A percentile compares a stretch with the other conserved stretches of the same genome.
phyloP scores from a whole-genome alignment of 2,888 invertebrate species.

The Leptopilina myrica region DNA sequence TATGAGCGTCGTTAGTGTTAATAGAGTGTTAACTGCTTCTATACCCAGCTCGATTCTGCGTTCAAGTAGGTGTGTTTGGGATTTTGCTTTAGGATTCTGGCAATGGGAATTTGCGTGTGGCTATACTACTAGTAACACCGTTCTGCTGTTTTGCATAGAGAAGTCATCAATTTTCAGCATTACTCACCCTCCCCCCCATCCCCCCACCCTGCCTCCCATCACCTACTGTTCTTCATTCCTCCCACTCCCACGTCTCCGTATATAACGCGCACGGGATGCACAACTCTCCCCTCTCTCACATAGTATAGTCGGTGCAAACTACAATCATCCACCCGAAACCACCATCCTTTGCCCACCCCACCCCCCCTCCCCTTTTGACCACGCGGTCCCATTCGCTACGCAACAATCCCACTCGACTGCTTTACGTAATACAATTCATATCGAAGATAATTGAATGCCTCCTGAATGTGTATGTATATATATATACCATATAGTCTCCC shows the following conservation, averaged over 20 bases:
- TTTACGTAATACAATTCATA: constrained; percentile 65
- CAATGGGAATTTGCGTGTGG: constrained; percentile 64
- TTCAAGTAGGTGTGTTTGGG: constrained; percentile 55
- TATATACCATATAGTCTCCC: constrained; percentile 30
- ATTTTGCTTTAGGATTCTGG: constrained; percentile 53
- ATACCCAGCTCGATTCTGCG: constrained; percentile 74
- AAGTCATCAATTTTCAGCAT: constrained; percentile 73
- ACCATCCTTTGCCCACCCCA: too few relatives aligned
- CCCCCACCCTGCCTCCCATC: constrained; percentile 38
- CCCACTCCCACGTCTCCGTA: too few relatives aligned
- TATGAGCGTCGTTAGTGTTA: constrained; percentile 76
- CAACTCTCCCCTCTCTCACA: background rate
- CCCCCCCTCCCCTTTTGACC: background rate
- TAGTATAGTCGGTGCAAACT: background rate
- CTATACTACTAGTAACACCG: constrained; percentile 64
- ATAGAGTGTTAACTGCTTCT: constrained; percentile 76
- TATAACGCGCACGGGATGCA: constrained; percentile 23
- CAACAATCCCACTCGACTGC: constrained; percentile 58
- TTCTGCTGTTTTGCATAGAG: constrained; percentile 73
- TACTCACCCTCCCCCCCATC: constrained; percentile 48
- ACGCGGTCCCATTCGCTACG: constrained; percentile 48
- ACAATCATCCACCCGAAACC: background rate
- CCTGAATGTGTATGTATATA: constrained; percentile 14
- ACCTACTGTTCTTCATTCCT: too few relatives aligned
- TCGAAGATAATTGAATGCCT: constrained; percentile 69